Base-by-base conservation (phyloP, 2,888 invertebrate species). In the Pediacus dermestoides region DNA sequence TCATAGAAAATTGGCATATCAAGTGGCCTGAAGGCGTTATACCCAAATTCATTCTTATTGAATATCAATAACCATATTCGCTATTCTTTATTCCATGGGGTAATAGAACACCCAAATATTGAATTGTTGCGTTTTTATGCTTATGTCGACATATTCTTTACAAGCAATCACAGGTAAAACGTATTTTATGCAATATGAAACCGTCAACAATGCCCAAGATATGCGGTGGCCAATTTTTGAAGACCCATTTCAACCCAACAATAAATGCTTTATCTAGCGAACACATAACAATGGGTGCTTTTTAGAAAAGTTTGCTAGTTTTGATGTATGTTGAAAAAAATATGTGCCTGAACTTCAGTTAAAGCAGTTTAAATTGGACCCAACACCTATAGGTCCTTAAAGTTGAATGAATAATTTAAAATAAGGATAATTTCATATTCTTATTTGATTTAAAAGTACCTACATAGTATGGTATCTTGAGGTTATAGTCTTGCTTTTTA, bases 31-130 rank as follows among this genome's bases (percentile, higher is more conserved):
- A 39, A 46, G 44, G 51, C 42, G 46, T 45, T 33, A 39, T 42
- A 39, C 35, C 38, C 49, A 42, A 45, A 35, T n/a, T n/a, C 50
- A 23, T 37, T 50, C 46, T 47, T 39, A 48, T 48, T 43, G 38
- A 42, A 44, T 48, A 51, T 51, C 50, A 48, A 50, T 52, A 50
- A 43, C 48, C 37, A 44, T 52, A 50, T 52, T 43, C 44, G 35
- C n/a, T n/a, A n/a, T n/a, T n/a, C n/a, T 49, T 39, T 37, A 42
- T 38, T 33, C 32, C 34, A 16, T 38, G 14, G 10, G 16, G 34
- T 33, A 27, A 33, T 13, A 7, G 21, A 18, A 18, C 21, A 18
- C 21, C 21, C 6, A 18, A 18, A 18, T 7, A 6, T 18, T 18
- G 21, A 18, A 18, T 18, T 18, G 21, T 18, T 6, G 6, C n/a